Conservation (phyloP, 2,113 vertebrate species). For the Notiomystis cincta region DNA sequence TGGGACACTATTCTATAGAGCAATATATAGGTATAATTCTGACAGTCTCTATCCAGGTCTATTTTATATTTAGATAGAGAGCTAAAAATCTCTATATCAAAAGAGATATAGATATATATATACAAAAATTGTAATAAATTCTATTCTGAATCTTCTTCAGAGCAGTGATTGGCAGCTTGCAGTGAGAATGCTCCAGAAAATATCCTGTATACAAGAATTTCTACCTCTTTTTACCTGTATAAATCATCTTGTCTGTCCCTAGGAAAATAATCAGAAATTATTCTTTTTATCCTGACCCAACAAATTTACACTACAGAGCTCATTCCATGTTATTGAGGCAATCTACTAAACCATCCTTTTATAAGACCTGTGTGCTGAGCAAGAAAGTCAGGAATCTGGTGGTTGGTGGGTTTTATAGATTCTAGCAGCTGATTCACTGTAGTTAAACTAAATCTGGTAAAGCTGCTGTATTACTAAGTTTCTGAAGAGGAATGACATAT, state of each 20-base stretch:
- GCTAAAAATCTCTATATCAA: neutral
- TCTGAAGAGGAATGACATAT: neutral
- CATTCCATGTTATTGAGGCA: neutral
- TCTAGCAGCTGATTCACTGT: neutral
- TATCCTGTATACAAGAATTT: neutral
- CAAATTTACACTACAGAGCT: neutral
- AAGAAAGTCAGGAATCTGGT: neutral
- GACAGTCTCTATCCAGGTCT: neutral
- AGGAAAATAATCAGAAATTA: neutral
- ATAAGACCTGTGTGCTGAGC: neutral
- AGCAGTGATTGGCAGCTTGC: neutral
- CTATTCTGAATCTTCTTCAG: neutral
- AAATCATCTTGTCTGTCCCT: neutral
- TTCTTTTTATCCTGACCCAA: neutral
- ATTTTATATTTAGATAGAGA: neutral
- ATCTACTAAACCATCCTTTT: neutral
- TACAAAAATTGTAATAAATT: neutral
- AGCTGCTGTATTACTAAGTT: rapidly evolving
- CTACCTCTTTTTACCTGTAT: neutral
- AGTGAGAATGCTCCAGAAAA: neutral
- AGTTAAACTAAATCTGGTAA: neutral
- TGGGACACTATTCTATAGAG: neutral
- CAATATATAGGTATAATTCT: neutral
- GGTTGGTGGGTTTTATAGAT: neutral
- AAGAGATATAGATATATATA: neutral